These are phyloP conservation scores for Todiramphus saurophagus DNA, from an alignment of 2,113 vertebrate genomes.

Conservation along the genomic window DNA sequence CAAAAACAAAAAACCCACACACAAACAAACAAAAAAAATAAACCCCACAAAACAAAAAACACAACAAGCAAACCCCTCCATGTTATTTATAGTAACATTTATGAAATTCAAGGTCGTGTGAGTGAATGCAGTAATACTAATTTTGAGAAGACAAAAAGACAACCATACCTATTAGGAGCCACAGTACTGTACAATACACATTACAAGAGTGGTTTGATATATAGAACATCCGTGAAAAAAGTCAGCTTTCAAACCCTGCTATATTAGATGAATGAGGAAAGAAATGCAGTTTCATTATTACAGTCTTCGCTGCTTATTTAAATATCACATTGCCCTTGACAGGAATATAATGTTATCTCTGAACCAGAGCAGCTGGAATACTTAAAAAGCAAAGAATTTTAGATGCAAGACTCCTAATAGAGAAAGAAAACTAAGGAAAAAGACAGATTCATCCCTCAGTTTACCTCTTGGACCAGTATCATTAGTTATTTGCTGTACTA, in stretches of 20 bases:
- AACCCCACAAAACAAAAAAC: neutral
- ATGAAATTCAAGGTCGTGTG: slow-evolving; percentile 1
- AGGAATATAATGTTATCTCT: neutral
- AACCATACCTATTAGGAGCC: neutral
- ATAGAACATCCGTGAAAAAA: neutral
- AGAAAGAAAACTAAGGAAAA: neutral
- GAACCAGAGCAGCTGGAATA: neutral
- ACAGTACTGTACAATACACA: neutral
- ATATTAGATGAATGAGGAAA: slow-evolving; percentile 2
- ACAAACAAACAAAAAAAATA: too few relatives aligned
- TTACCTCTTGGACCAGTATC: neutral
- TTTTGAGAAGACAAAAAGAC: slow-evolving; percentile 10
- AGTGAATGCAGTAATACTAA: neutral
- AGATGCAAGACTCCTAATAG: neutral
- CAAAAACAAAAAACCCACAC: too few relatives aligned
- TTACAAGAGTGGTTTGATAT: neutral
- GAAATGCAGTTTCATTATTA: neutral
- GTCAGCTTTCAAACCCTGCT: neutral
- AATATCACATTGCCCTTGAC: slow-evolving; percentile 20
- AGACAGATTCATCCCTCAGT: neutral
- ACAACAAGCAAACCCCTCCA: neutral
- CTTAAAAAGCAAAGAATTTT: neutral
- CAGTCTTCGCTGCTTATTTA: neutral
- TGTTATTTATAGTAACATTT: slow-evolving; percentile 31
- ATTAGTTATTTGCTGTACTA: neutral